A percentile compares a stretch with the other conserved stretches of the same genome.
phyloP scores from a whole-genome alignment of 2,888 invertebrate genomes.

The Amphipoea lucens region DNA sequence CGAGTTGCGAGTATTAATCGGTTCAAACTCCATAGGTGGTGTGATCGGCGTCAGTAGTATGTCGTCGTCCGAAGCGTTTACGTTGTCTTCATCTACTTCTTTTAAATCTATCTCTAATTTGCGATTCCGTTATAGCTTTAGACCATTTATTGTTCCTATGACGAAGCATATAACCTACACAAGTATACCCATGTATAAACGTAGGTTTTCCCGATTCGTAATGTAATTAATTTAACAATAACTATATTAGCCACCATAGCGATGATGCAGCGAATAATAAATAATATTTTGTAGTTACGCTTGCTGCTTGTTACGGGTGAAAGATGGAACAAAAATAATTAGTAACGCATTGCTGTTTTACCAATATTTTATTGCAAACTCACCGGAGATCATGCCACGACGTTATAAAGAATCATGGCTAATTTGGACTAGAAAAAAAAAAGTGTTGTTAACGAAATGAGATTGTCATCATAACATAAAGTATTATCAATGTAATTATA shows the following conservation, averaged over 20 bases:
- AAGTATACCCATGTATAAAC: no score
- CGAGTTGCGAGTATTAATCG: no score
- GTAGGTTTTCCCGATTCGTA: background rate
- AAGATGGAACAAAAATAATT: conserved; percentile 25
- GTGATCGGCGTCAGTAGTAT: no score
- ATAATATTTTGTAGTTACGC: background rate
- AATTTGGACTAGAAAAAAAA: no score
- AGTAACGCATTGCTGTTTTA: conserved; percentile 1
- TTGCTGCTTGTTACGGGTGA: conserved; percentile 11
- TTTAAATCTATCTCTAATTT: background rate
- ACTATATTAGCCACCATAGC: background rate
- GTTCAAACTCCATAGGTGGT: no score
- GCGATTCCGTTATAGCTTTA: background rate
- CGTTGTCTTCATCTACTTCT: background rate
- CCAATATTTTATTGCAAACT: background rate
- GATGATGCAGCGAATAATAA: background rate
- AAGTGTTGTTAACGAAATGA: no score
- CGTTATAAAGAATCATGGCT: no score
- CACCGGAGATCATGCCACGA: background rate
- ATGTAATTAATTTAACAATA: background rate
- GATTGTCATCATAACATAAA: no score
- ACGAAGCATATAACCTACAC: background rate
- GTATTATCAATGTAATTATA: no score
- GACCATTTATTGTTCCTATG: background rate
- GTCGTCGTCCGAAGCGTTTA: background rate